Percentiles rank a stretch among this genome's conserved stretches.
Evolutionary conservation across 2,113 vertebrate species (phyloP).

Genomic region (Peromyscus polionotus): DNA sequence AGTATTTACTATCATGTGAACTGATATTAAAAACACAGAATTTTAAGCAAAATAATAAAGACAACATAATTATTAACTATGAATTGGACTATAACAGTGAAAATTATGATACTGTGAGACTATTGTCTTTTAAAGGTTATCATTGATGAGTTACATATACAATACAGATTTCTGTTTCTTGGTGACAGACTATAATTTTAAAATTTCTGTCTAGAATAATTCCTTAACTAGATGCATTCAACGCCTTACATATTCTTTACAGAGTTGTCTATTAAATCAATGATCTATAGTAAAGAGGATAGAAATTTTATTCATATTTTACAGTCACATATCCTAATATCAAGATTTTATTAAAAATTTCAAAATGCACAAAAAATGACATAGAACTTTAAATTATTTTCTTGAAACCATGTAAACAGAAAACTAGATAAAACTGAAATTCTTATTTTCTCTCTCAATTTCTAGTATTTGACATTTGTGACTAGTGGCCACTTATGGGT

Average conservation of each 20-base stretch:
- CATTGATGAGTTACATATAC: not conserved
- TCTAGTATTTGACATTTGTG: not conserved
- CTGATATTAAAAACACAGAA: not conserved
- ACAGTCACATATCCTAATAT: not conserved
- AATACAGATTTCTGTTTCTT: constrained; percentile 44
- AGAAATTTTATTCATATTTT: constrained; percentile 7
- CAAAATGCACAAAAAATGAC: not conserved
- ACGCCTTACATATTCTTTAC: not conserved
- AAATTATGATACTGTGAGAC: not conserved
- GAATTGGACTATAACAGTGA: not conserved
- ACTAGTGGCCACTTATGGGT: not conserved
- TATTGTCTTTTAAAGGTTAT: not conserved
- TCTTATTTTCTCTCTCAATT: not conserved
- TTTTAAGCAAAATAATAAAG: constrained; percentile 37
- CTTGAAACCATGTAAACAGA: not conserved
- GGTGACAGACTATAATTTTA: not conserved
- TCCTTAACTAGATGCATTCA: not conserved
- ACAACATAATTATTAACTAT: not conserved
- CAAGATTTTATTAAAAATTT: not conserved
- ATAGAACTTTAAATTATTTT: not conserved
- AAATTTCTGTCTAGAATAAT: not conserved
- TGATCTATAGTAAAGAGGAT: not conserved
- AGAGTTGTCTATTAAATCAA: not conserved
- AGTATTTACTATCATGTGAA: not conserved
- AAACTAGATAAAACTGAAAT: not conserved